A percentile compares a stretch with the other conserved stretches of the same genome.
Evolutionary conservation across 2,113 vertebrate species (phyloP).

Genomic region (Microcebus murinus): DNA sequence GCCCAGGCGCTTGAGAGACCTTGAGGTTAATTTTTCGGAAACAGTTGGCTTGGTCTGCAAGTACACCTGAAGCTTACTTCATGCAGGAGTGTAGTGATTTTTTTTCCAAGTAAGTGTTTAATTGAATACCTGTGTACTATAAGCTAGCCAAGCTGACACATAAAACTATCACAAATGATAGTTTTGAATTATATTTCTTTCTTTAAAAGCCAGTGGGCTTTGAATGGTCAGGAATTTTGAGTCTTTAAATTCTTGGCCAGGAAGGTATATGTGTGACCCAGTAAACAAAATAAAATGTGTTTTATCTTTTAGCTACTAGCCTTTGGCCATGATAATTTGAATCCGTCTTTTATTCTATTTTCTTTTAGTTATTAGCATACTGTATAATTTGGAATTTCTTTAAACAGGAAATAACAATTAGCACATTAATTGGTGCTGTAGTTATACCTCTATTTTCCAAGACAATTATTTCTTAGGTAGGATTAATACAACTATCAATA

Average conservation of each 20-base stretch:
- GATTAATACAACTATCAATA: not conserved
- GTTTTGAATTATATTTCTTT: constrained; percentile 21
- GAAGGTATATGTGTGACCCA: not conserved
- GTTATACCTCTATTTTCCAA: not conserved
- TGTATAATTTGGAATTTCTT: constrained; percentile 15
- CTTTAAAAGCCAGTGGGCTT: constrained; percentile 3
- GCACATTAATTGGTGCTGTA: constrained; percentile 11
- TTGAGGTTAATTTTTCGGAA: not conserved
- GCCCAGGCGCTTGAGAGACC: not conserved
- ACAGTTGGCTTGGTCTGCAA: not conserved
- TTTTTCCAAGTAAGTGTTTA: not conserved
- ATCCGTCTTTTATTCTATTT: not conserved
- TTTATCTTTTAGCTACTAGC: not conserved
- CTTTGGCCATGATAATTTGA: not conserved
- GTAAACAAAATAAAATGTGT: not conserved
- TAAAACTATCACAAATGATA: not conserved
- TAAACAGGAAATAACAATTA: not conserved
- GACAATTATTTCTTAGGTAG: not conserved
- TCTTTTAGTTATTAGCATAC: not conserved
- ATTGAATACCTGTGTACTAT: not conserved
- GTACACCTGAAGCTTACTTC: not conserved
- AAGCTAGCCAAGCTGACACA: not conserved
- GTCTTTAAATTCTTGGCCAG: not conserved
- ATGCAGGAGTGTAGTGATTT: not conserved
- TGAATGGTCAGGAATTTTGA: not conserved